A percentile compares a stretch with the other conserved stretches of the same genome.
Evolutionary conservation across 2,797 vertebrate species (phyloP).

Genomic region (Cacajao melanocephalus): DNA sequence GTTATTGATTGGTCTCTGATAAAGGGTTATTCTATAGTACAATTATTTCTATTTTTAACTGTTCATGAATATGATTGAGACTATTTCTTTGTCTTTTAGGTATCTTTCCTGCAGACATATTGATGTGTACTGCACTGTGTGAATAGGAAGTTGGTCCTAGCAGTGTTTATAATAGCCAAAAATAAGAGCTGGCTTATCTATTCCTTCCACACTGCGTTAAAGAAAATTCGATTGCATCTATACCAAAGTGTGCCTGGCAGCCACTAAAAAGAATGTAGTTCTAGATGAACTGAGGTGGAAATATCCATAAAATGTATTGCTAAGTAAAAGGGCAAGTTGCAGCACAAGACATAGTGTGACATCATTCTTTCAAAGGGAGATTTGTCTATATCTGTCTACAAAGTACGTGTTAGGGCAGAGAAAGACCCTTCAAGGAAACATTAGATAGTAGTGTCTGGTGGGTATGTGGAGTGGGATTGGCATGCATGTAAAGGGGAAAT

Average conservation of each 20-base stretch:
- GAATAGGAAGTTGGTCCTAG: neutral
- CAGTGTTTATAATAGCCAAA: neutral
- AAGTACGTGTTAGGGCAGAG: neutral
- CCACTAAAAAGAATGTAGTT: neutral
- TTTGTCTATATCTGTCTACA: neutral
- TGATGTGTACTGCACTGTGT: neutral
- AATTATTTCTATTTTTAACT: constrained; percentile 1
- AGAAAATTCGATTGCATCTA: neutral
- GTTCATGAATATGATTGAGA: neutral
- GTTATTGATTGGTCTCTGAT: constrained; percentile 11
- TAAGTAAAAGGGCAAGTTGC: neutral
- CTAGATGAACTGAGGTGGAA: neutral
- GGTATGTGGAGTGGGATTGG: neutral
- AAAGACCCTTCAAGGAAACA: neutral
- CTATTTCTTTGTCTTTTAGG: neutral
- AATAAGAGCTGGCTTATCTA: neutral
- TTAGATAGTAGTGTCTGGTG: neutral
- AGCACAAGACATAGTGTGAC: neutral
- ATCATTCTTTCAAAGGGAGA: neutral
- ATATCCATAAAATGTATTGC: neutral
- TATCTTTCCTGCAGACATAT: neutral
- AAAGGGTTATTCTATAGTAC: neutral
- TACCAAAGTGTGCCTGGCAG: neutral
- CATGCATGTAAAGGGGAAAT: neutral
- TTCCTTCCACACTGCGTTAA: neutral